phyloP scores from a whole-genome alignment of 2,797 vertebrate genomes.

The Setipinna tenuifilis region DNA sequence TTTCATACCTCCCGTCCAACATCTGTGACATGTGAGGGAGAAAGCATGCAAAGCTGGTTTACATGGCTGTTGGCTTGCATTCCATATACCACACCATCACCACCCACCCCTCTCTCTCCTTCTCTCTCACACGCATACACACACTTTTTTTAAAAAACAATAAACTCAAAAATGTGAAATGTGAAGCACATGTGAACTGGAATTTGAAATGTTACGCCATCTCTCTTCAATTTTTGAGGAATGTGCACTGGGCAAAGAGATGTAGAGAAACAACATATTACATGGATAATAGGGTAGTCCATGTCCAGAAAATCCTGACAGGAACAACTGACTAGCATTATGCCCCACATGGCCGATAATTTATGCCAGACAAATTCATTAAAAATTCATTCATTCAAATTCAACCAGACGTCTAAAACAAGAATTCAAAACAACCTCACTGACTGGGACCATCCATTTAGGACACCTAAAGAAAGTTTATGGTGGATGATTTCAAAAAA shows the following conservation, averaged over 20 bases:
- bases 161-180: constrained; percentile 21
- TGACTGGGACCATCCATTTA: background rate
- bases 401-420: background rate
- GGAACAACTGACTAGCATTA: background rate
- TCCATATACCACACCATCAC: background rate
- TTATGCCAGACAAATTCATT: background rate
- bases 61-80: constrained; percentile 32
- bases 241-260: background rate
- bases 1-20: constrained; percentile 24
- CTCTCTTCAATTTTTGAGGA: background rate
- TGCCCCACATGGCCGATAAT: background rate
- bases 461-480: background rate
- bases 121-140: background rate
- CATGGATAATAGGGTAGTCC: background rate
- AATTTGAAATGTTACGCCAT: constrained; percentile 29
- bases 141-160: background rate
- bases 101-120: background rate
- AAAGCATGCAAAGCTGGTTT: constrained; percentile 28
- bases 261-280: background rate
- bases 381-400: background rate
- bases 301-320: background rate
- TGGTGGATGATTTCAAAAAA: background rate
- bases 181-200: constrained; percentile 22
- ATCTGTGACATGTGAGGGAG: background rate
- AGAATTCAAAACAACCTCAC: too few species aligned